Evolutionary conservation across 2,113 vertebrate species (phyloP), one percentile per base, ranked within the genome.

Genomic region (Proterorhinus semilunaris): DNA sequence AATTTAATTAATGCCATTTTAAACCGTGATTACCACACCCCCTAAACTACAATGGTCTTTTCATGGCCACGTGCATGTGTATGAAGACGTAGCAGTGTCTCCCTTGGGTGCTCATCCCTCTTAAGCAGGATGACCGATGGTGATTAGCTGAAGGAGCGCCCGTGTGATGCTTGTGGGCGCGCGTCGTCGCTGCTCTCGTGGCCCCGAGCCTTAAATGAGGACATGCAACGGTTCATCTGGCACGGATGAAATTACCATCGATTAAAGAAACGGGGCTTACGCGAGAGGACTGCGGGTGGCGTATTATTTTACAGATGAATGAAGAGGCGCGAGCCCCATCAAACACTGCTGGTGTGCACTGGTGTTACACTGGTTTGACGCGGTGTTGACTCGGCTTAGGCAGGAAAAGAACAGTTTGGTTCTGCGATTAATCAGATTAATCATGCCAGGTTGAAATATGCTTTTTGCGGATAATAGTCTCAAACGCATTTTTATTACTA

Each of bases 211-310:
- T 67, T 36, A 42, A 73, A 74, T 62, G 65, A 68, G 48, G 51
- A 74, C 71, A 53, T 70, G 65, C 10, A 62, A 68, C 1, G 66
- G 21, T 77, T 81, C 67, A 66, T 54, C 66, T 75, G 69, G 46
- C 51, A 42, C 16, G 47, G 55, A 72, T 62, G 59, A 75, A 85
- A 83, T 78, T 59, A 76, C 36, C 61, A 16, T 81, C 53, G 42
- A 49, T 66, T 82, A 65, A 53, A 63, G 66, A 71, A 47, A 47
- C 27, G 45, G 51, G 49, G 55, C 53, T 68, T 36, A 36, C 27
- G 4, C 27, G 44, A 10, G 13, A 13, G 27, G 53, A 44, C 62
- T 16, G 7, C 0, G 11, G 63, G 61, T 62, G 0, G 57, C 54
- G 42, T 8, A 61, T 72, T 44, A 54, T 62, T 47, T 72, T 57